Conservation (phyloP, 2,113 vertebrate species). For the Rattus rattus region DNA sequence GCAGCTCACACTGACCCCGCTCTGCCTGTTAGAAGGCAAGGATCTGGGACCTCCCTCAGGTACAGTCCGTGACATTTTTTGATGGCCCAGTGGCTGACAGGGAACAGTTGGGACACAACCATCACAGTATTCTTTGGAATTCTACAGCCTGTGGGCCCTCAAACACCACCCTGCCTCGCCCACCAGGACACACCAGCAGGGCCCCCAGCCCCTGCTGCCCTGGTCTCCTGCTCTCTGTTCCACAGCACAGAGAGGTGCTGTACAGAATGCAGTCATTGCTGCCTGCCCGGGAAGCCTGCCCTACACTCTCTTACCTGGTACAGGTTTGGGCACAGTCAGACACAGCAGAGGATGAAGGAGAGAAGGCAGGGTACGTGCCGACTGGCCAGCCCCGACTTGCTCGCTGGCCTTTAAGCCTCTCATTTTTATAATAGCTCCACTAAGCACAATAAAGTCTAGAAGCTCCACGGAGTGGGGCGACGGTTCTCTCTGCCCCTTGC, state of each 20-base stretch:
- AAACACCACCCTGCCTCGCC: rapidly evolving
- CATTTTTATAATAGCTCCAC: constrained; percentile 29
- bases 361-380: neutral
- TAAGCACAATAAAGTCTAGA: constrained; percentile 41
- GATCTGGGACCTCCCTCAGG: neutral
- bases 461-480: neutral
- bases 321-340: constrained; percentile 25
- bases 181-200: neutral
- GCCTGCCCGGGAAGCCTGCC: neutral
- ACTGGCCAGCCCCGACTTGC: constrained; percentile 58
- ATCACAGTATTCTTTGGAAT: rapidly evolving
- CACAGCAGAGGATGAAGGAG: neutral
- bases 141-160: neutral
- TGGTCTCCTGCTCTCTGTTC: rapidly evolving
- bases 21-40: no score
- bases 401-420: neutral
- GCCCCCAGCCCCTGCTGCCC: neutral
- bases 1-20: rapidly evolving
- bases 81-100: neutral
- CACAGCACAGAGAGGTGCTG: neutral
- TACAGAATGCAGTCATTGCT: neutral
- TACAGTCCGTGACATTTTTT: neutral
- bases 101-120: neutral
- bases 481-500: neutral
- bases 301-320: neutral